Evolutionary conservation across 1,140 invertebrate species (phyloP), one percentile per base, ranked within the genome.

Genomic region (Ladona fulva): DNA sequence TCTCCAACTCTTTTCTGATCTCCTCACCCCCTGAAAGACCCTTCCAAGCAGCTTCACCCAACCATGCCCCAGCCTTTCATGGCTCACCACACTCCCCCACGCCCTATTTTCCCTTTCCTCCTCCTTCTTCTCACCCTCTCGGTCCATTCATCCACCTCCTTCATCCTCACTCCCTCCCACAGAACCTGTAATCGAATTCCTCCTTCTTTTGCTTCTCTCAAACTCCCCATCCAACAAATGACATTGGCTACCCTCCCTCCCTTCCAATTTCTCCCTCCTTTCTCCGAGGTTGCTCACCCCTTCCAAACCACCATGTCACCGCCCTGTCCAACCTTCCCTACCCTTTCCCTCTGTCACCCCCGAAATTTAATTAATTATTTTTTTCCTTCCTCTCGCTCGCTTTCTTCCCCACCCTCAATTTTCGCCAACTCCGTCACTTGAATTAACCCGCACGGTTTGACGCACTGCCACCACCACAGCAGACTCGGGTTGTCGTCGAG

Each of bases 301-400:
- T 66, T 66, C 52, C 52, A 3, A 5, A 19, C 52, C 52, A 66
- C 52, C 52, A 19, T 66, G 52, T 66, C 52, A 66, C 52, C 52
- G 3, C 12, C n/a, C 16, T 22, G 52, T 22, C n/a, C 52, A 66
- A 66, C 52, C n/a, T 16, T 66, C n/a, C 44, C 44, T 52, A 11
- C 44, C 44, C n/a, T n/a, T 52, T 19, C 44, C 52, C 52, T 12
- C 52, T 12, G 16, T 66, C 52, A 16, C n/a, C 52, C 12, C 52
- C 52, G 52, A 66, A 66, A 66, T 66, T 66, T 66, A 66, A 66
- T 66, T 66, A 66, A 66, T 66, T 66, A 66, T 66, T 66, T 66
- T 66, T 66, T 22, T 66, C 52, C 52, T 11, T 19, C 10, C 44
- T 52, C 44, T 52, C 44, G 44, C 44, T n/a, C 29, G 29, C 29